phyloP scores from a whole-genome alignment of 2,797 vertebrate genomes.

The Cuniculus paca region DNA sequence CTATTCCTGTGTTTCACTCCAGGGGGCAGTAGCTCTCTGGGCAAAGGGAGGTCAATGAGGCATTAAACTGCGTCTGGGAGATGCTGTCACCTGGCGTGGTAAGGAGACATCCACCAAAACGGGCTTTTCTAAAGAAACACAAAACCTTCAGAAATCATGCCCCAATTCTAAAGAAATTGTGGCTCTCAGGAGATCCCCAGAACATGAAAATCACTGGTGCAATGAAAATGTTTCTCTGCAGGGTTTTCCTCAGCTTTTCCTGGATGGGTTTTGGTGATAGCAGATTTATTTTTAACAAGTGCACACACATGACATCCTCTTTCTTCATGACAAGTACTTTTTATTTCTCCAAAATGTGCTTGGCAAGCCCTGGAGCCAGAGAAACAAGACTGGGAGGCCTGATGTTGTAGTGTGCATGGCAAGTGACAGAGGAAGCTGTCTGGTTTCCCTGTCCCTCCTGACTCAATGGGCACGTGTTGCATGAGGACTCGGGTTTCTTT shows the following conservation, averaged over 20 bases:
- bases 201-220: constrained; percentile 26
- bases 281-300: constrained; percentile 54
- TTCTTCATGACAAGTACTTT: constrained; percentile 62
- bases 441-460: not conserved
- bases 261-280: constrained; percentile 69
- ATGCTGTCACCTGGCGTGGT: not conserved
- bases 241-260: constrained; percentile 70
- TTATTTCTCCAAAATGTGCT: constrained; percentile 62
- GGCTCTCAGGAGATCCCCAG: not conserved
- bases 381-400: constrained; percentile 39
- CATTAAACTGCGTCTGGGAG: not conserved
- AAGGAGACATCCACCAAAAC: not conserved
- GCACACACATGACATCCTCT: not conserved
- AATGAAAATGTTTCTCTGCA: constrained; percentile 56
- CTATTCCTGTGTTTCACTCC: constrained; percentile 42
- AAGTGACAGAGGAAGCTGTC: constrained; percentile 20
- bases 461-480: not conserved
- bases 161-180: constrained; percentile 40
- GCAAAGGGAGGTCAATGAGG: not conserved
- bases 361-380: constrained; percentile 45
- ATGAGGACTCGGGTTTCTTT: constrained; percentile 34
- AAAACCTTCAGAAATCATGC: constrained; percentile 33
- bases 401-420: not conserved
- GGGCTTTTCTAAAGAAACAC: not conserved
- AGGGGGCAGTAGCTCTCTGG: constrained; percentile 76